A percentile compares a stretch with the other conserved stretches of the same genome.
These are phyloP conservation scores for Hycleus cichorii DNA, from an alignment of 1,140 invertebrate species.

Conservation along the genomic window DNA sequence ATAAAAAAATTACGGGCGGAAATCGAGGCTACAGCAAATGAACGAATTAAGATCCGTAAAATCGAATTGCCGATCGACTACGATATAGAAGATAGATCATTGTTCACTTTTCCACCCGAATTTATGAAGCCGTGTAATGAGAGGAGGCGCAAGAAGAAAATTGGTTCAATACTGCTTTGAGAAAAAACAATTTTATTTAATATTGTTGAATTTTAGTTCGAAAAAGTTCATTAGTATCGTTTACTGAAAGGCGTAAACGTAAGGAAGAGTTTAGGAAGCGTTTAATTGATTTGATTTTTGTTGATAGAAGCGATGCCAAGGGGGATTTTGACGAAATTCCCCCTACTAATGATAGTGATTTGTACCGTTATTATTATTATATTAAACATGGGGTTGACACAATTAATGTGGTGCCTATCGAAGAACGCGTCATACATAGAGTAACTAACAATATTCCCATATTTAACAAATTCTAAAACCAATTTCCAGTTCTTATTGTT, in stretches of 20 bases:
- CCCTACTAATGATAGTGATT: slow-evolving; percentile 56
- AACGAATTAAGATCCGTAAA: slow-evolving; percentile 43
- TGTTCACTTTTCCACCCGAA: slow-evolving; percentile 49
- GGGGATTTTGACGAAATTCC: slow-evolving; percentile 44
- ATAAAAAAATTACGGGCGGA: slow-evolving; percentile 34
- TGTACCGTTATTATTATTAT: slow-evolving; percentile 83
- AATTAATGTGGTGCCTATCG: slow-evolving; percentile 73
- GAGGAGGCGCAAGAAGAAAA: slow-evolving; percentile 34
- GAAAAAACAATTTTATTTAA: slow-evolving; percentile 30
- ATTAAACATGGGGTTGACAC: slow-evolving; percentile 83
- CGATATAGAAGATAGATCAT: slow-evolving; percentile 43
- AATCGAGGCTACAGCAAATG: slow-evolving; percentile 33
- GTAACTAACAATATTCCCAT: slow-evolving; percentile 32
- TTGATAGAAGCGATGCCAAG: slow-evolving; percentile 40
- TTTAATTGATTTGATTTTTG: slow-evolving; percentile 56
- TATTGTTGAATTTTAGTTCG: neutral
- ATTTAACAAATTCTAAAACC: neutral
- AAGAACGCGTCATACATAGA: slow-evolving; percentile 50
- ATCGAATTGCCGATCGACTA: slow-evolving; percentile 46
- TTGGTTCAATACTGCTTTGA: neutral
- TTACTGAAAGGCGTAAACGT: slow-evolving; percentile 60
- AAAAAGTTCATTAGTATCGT: slow-evolving; percentile 45
- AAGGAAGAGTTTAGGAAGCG: slow-evolving; percentile 74
- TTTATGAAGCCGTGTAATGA: slow-evolving; percentile 41
- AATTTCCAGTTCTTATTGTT: slow-evolving; percentile 40